Percentiles rank a stretch among this genome's conserved stretches.
Evolutionary conservation across 2,113 vertebrate species (phyloP).

Genomic region (Pterocles orientalis): DNA sequence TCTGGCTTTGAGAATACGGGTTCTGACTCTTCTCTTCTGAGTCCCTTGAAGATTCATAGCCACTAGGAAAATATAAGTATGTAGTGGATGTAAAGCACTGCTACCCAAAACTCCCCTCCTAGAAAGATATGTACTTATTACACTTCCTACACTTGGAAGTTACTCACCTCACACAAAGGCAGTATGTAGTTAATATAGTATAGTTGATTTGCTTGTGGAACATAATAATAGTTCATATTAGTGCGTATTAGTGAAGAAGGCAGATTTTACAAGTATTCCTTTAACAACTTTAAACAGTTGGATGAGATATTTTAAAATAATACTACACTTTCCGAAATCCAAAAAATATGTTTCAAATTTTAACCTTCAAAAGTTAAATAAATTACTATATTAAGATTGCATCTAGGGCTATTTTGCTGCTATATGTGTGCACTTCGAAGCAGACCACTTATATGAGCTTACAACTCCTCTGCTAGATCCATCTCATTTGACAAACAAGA

Average conservation of each 20-base stretch:
- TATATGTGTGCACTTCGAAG: background rate
- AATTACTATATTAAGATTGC: background rate
- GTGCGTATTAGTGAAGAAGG: background rate
- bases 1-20: background rate
- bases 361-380: background rate
- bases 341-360: background rate
- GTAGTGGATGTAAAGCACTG: background rate
- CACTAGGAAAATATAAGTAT: background rate
- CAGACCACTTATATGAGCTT: background rate
- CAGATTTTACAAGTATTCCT: conserved; percentile 10
- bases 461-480: background rate
- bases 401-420: background rate
- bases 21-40: background rate
- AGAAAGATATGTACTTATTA: conserved; percentile 1
- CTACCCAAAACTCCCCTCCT: background rate
- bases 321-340: background rate
- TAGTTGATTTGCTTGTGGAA: conserved; percentile 17
- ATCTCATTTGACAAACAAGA: background rate
- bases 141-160: background rate
- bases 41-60: background rate
- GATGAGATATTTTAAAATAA: background rate
- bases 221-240: background rate
- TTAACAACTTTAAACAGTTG: conserved; percentile 3
- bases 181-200: background rate
- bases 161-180: conserved; percentile 6